Conservation (phyloP, 92 coral and sea anemone genomes). For the Nematostella vectensis region DNA sequence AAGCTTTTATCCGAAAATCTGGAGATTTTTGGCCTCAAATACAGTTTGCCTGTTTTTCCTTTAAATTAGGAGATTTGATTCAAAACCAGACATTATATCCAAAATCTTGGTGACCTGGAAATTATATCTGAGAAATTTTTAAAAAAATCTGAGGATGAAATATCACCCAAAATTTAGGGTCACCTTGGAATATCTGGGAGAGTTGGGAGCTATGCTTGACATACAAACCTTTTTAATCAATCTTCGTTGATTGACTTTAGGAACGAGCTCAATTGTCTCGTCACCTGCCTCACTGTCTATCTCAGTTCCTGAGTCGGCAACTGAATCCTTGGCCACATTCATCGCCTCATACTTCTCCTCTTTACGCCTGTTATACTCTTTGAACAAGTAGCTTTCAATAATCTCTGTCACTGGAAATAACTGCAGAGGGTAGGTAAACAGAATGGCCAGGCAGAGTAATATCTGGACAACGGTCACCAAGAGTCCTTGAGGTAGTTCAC, state of each 20-base stretch:
- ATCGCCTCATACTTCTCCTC: neutral
- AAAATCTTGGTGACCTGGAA: too few species aligned
- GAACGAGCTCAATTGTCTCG: slow-evolving; percentile 31
- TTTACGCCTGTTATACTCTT: slow-evolving; percentile 20
- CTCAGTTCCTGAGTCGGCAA: neutral
- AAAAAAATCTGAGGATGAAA: too few species aligned
- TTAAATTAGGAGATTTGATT: too few species aligned
- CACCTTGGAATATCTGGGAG: too few species aligned
- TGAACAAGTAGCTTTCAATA: slow-evolving; percentile 71
- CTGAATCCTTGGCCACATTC: neutral
- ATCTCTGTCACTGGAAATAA: slow-evolving; percentile 79
- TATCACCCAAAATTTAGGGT: too few species aligned
- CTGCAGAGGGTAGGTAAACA: slow-evolving; percentile 88
- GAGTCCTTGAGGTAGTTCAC: slow-evolving; percentile 65
- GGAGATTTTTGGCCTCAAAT: too few species aligned
- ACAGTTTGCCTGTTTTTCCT: too few species aligned
- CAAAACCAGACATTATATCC: too few species aligned
- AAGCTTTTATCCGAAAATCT: too few species aligned
- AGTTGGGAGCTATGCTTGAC: too few species aligned
- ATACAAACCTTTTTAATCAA: slow-evolving; percentile 35
- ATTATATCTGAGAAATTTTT: too few species aligned
- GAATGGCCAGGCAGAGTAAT: slow-evolving; percentile 65
- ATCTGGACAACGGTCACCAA: slow-evolving; percentile 50
- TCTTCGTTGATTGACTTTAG: slow-evolving; percentile 3
- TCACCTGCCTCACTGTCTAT: slow-evolving; percentile 12